Percentiles rank a stretch among this genome's conserved stretches.
phyloP scores from a whole-genome alignment of 2,797 vertebrate genomes.

The Schizopygopsis pylzovi region DNA sequence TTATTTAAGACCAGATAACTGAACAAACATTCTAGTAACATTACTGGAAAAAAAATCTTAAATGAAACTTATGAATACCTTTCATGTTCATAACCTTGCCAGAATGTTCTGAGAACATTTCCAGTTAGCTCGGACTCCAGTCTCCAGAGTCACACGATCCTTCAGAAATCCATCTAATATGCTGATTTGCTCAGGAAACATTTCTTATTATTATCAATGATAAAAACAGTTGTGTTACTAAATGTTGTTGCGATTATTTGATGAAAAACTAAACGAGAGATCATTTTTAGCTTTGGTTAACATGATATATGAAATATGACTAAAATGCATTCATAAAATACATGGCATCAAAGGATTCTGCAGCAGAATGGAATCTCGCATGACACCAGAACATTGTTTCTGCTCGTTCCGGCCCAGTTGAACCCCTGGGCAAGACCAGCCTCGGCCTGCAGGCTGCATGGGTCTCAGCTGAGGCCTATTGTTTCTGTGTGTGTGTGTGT shows the following conservation, averaged over 20 bases:
- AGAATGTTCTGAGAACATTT: no score
- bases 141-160: background rate
- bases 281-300: background rate
- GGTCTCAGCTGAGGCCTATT: conserved; percentile 58
- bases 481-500: conserved; percentile 31
- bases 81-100: no score
- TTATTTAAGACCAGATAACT: no score
- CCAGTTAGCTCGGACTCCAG: no score
- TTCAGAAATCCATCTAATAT: background rate
- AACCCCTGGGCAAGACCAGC: conserved; percentile 1
- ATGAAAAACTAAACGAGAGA: background rate
- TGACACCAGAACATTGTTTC: background rate
- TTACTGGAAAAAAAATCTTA: no score
- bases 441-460: background rate
- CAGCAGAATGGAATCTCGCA: background rate
- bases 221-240: background rate
- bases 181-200: background rate
- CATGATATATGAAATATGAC: background rate
- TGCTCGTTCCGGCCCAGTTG: background rate
- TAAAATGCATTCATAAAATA: background rate
- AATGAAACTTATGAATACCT: no score
- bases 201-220: background rate
- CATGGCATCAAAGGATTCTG: background rate
- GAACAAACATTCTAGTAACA: no score
- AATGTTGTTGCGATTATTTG: background rate